These are phyloP conservation scores for Sesia apiformis DNA, from an alignment of 2,888 invertebrate species.

Conservation along the genomic window DNA sequence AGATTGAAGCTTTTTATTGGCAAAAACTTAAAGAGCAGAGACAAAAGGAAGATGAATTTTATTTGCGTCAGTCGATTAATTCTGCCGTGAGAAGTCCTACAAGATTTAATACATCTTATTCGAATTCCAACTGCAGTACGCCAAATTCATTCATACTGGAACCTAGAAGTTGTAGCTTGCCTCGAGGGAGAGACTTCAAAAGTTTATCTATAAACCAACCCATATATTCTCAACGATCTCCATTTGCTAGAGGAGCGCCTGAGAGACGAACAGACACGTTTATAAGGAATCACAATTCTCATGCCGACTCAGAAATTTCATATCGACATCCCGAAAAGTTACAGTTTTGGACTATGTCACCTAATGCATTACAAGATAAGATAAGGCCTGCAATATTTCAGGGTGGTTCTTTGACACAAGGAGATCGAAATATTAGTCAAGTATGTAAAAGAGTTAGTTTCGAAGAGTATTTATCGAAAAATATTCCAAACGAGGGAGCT, in stretches of 20 bases:
- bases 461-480: conserved; percentile 28
- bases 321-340: conserved; percentile 46
- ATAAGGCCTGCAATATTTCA: conserved; percentile 23
- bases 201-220: conserved; percentile 27
- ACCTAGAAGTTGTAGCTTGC: conserved; percentile 43
- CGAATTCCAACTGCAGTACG: conserved; percentile 32
- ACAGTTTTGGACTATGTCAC: conserved; percentile 16
- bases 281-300: conserved; percentile 24
- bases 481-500: conserved; percentile 7
- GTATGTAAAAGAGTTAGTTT: conserved; percentile 45
- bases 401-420: conserved; percentile 28
- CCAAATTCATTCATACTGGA: conserved; percentile 32
- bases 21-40: conserved; percentile 78
- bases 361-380: conserved; percentile 11
- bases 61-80: conserved; percentile 37
- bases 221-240: conserved; percentile 24
- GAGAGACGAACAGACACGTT: conserved; percentile 55
- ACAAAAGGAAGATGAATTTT: conserved; percentile 75
- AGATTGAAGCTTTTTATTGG: conserved; percentile 80
- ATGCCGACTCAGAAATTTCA: conserved; percentile 31
- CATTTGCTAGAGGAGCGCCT: conserved; percentile 42
- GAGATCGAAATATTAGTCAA: conserved; percentile 16
- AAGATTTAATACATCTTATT: conserved; percentile 16
- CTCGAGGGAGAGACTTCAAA: conserved; percentile 34
- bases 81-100: conserved; percentile 23